Evolutionary conservation across 2,113 vertebrate species (phyloP).

Genomic region (Callopanchax toddi): DNA sequence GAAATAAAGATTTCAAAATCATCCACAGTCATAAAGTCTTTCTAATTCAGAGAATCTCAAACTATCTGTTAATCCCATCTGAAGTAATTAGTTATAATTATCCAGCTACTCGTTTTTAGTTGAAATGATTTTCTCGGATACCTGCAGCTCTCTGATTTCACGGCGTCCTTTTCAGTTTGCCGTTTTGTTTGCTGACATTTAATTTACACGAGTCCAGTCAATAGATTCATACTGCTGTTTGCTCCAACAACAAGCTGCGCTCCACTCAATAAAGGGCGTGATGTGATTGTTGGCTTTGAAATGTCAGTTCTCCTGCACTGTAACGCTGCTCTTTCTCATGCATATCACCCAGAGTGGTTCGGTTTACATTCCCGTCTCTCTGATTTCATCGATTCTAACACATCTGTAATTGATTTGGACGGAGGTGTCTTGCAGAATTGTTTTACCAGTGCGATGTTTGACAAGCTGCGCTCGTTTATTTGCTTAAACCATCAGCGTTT

Average conservation of each 20-base stretch:
- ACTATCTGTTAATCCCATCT: too few species aligned
- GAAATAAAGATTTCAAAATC: too few species aligned
- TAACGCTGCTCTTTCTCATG: constrained; percentile 1
- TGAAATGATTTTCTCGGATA: background rate
- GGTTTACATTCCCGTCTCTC: constrained; percentile 32
- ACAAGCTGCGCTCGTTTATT: constrained; percentile 5
- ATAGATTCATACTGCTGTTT: constrained; percentile 3
- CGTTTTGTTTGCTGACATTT: background rate
- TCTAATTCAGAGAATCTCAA: too few species aligned
- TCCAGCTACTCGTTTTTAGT: background rate
- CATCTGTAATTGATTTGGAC: constrained; percentile 47
- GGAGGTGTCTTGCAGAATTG: constrained; percentile 31
- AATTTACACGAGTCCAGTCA: background rate
- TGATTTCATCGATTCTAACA: constrained; percentile 40
- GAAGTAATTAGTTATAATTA: background rate
- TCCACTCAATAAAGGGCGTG: constrained; percentile 1
- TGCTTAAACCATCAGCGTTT: background rate
- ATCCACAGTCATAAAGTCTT: too few species aligned
- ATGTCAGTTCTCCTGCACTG: constrained; percentile 11
- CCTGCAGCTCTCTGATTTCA: background rate
- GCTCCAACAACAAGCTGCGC: constrained; percentile 13
- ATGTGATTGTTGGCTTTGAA: constrained; percentile 29
- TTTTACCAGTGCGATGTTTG: constrained; percentile 13
- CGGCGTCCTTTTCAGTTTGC: background rate
- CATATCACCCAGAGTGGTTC: constrained; percentile 32